Percentiles rank a stretch among this genome's conserved stretches.
Evolutionary conservation across 2,888 invertebrate genomes (phyloP).

Genomic region (Ormyrus thymus): DNA sequence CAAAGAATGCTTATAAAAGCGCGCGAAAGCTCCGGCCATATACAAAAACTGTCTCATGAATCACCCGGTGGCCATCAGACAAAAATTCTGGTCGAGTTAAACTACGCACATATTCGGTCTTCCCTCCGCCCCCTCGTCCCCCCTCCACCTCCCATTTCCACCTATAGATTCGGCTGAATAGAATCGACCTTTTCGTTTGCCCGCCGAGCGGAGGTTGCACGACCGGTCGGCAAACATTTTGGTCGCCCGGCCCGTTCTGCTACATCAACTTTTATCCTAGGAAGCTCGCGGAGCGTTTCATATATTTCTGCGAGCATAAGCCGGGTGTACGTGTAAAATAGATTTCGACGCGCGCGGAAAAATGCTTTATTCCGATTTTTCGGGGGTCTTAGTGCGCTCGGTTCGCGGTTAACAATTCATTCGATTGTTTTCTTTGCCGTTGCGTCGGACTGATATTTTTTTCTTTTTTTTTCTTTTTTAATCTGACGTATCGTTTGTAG

Average conservation of each 20-base stretch:
- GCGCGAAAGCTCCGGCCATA: not conserved
- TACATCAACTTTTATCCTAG: slow-evolving; percentile 44
- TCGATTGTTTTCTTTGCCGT: too few species aligned
- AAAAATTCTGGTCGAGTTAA: slow-evolving; percentile 28
- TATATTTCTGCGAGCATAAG: not conserved
- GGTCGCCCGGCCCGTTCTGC: slow-evolving; percentile 20
- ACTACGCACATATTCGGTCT: slow-evolving; percentile 17
- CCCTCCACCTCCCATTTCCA: not conserved
- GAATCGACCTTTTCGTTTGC: not conserved
- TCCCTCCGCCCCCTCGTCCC: not conserved
- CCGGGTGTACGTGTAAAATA: not conserved
- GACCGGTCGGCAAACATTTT: slow-evolving; percentile 16
- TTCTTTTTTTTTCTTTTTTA: too few species aligned
- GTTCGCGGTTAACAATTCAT: too few species aligned
- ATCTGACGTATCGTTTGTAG: too few species aligned
- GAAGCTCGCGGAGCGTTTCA: not conserved
- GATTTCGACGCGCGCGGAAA: slow-evolving; percentile 29
- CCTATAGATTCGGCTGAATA: slow-evolving; percentile 1
- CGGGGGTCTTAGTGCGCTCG: too few species aligned
- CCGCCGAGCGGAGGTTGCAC: not conserved
- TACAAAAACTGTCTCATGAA: slow-evolving; percentile 38
- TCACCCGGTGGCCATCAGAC: slow-evolving; percentile 16
- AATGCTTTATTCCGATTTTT: too few species aligned
- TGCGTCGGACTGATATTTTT: too few species aligned
- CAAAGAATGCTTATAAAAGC: slow-evolving; percentile 31